Conservation (phyloP, 2,797 vertebrate species). For the Periophthalmus magnuspinnatus region DNA sequence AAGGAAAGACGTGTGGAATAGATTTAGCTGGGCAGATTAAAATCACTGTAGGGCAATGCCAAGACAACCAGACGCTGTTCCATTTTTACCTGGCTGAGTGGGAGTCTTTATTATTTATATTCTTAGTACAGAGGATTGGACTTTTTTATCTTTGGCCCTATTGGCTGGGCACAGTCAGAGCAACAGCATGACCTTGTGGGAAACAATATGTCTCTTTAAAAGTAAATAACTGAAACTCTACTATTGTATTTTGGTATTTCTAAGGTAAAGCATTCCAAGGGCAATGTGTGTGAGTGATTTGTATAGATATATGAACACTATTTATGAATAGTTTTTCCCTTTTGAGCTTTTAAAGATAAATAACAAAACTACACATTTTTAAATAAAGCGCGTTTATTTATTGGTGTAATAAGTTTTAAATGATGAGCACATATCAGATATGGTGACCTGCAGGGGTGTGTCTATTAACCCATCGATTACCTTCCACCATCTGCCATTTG, state of each 20-base stretch:
- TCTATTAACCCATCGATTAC: no score
- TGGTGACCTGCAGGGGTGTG: no score
- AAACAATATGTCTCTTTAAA: constrained; percentile 26
- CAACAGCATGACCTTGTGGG: constrained; percentile 53
- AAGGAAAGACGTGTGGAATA: constrained; percentile 42
- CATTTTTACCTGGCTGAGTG: constrained; percentile 45
- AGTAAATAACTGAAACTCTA: constrained; percentile 17
- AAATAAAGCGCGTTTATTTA: no score
- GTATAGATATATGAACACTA: no score
- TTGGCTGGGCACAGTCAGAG: constrained; percentile 42
- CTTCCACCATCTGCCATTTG: no score
- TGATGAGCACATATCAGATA: no score
- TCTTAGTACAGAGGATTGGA: constrained; percentile 56
- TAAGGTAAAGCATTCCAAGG: no score
- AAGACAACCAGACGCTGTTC: constrained; percentile 54
- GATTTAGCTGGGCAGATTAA: constrained; percentile 67
- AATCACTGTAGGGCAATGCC: constrained; percentile 55
- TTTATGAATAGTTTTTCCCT: no score
- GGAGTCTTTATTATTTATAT: constrained; percentile 67
- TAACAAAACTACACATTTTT: no score
- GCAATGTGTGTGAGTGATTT: no score
- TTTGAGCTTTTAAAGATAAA: no score
- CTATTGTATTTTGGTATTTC: neutral
- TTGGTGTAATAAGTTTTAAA: no score
- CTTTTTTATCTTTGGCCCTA: constrained; percentile 53